Evolutionary conservation across 2,113 vertebrate genomes (phyloP).

Genomic region (Scolopax mira): DNA sequence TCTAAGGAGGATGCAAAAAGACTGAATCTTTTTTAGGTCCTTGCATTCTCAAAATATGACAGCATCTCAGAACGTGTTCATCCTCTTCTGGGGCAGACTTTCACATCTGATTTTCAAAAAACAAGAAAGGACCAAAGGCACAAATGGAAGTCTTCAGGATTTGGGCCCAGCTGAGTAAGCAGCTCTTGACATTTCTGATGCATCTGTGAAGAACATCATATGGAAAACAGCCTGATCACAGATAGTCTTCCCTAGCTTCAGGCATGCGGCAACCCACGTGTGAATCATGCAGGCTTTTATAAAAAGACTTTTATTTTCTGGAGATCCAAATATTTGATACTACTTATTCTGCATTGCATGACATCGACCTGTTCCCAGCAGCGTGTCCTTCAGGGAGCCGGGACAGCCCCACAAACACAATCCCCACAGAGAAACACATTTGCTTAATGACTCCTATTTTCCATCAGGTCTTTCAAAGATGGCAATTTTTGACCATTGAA

Average conservation of each 20-base stretch:
- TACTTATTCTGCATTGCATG: background rate
- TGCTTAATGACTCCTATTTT: background rate
- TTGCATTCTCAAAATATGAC: background rate
- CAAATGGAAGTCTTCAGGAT: background rate
- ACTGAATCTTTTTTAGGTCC: background rate
- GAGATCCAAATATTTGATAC: background rate
- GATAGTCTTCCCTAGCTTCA: background rate
- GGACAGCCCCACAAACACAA: background rate
- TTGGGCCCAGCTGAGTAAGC: background rate
- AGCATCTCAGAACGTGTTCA: background rate
- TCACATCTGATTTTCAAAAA: background rate
- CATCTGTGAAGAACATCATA: background rate
- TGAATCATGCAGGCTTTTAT: background rate
- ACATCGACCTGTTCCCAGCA: background rate
- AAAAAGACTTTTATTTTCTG: background rate
- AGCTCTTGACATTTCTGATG: background rate
- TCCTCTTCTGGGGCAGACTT: background rate
- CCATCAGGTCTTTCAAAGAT: background rate
- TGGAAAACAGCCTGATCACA: background rate
- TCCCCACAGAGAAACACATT: background rate
- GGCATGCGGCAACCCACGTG: background rate
- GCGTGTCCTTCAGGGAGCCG: background rate
- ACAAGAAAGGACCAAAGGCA: background rate
- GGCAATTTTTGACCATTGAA: background rate
- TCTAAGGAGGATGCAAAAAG: background rate